Percentiles rank a stretch among this genome's conserved stretches.
These are phyloP conservation scores for Pteronura brasiliensis DNA, from an alignment of 2,113 vertebrate genomes.

Conservation along the genomic window DNA sequence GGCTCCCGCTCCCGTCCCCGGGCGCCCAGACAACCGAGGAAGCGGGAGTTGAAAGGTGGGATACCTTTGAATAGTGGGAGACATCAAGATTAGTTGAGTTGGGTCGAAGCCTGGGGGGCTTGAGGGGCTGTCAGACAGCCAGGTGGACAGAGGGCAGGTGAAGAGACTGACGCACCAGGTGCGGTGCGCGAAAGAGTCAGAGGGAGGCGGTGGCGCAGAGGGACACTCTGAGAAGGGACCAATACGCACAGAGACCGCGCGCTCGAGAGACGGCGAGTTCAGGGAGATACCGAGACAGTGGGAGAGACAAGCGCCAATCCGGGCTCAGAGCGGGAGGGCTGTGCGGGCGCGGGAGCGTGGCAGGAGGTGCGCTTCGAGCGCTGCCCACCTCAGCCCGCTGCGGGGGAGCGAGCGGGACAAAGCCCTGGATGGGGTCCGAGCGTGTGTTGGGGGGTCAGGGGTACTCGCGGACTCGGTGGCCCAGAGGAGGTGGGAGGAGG, in stretches of 20 bases:
- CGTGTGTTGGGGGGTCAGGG: not conserved
- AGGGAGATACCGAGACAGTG: not conserved
- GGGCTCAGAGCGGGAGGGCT: not conserved
- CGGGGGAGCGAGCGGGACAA: not conserved
- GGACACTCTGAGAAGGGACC: not conserved
- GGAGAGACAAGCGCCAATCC: not conserved
- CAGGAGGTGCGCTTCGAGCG: not conserved
- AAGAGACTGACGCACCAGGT: not conserved
- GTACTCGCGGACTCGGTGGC: not conserved
- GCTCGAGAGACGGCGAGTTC: not conserved
- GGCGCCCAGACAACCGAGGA: not conserved
- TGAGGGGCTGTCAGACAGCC: not conserved
- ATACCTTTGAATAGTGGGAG: conserved; percentile 21
- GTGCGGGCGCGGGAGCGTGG: not conserved
- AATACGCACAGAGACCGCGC: conserved; percentile 2
- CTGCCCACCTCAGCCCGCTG: not conserved
- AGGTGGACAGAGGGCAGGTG: conserved; percentile 11
- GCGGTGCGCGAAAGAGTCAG: not conserved
- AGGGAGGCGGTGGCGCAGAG: not conserved
- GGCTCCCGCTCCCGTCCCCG: not conserved
- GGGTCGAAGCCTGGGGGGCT: not conserved
- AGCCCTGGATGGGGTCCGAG: not conserved
- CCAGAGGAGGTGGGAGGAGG: not conserved
- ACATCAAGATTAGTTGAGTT: conserved; percentile 44
- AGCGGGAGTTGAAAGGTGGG: conserved; percentile 17